Evolutionary conservation across 2,888 invertebrate species (phyloP), one percentile per base, ranked within the genome.

Genomic region (Parochlus steinenii): DNA sequence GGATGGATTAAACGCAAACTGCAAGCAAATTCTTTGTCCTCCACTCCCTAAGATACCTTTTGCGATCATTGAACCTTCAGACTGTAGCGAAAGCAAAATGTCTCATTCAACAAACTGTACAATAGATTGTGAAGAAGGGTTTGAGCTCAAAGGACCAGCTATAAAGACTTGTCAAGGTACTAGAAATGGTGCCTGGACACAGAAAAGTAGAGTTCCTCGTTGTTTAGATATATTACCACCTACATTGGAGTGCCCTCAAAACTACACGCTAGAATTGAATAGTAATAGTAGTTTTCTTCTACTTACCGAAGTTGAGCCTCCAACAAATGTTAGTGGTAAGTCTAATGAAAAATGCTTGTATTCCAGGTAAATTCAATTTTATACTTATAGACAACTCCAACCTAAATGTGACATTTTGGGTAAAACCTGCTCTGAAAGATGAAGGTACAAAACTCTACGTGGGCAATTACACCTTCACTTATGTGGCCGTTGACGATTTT

Each of bases 1-100:
- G 77, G 73, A 74, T 46, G 77, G 77, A 3, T 55, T 75, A 8
- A 66, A 65, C 41, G 65, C 70, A 1, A 61, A 67, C 31, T 78
- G 77, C 49, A 70, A 69, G 61, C 69, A 58, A 14, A 55, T 63
- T 22, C 48, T 53, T 28, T 69, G 69, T 43, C 57, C 61, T 10
- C 58, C 65, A 1, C 43, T 69, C 24, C 59, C 64, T 1, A 53
- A 55, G 42, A 52, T 71, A 2, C 53, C 59, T 11, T 63, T 67
- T 47, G 74, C 71, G 3, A 50, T 49, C 17, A 57, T 71, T 10
- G 55, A 53, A 19, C 72, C 71, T 0, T 47, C 54, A 8, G 56
- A 58, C 6, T 77, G 76, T 45, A 61, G 58, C 11, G 53, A 48
- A 14, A 55, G 57, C 5, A 71, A 71, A 45, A 65, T 70, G 22